phyloP scores from a whole-genome alignment of 2,797 vertebrate genomes.

The Acanthurus tractus region DNA sequence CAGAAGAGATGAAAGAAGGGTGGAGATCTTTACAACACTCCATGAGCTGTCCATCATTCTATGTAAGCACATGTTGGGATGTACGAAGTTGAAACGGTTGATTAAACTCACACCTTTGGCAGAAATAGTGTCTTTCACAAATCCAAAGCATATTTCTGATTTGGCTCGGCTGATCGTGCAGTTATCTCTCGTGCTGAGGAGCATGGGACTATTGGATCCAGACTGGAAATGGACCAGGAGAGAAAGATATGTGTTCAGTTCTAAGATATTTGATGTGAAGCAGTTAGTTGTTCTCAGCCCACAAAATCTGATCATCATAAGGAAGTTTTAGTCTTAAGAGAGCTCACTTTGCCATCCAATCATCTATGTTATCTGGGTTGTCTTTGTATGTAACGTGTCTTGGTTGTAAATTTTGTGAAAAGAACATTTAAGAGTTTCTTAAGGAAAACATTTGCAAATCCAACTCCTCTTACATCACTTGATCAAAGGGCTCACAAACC shows the following conservation, averaged over 20 bases:
- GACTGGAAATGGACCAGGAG: slow-evolving; percentile 22
- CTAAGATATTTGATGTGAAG: slow-evolving; percentile 23
- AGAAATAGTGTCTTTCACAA: slow-evolving; percentile 42
- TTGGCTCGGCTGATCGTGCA: slow-evolving; percentile 37
- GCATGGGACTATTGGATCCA: slow-evolving; percentile 34
- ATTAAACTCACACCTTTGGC: slow-evolving; percentile 37
- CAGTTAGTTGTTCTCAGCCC: neutral
- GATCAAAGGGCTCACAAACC: neutral
- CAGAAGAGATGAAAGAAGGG: neutral
- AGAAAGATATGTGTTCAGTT: slow-evolving; percentile 32
- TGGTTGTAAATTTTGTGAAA: neutral
- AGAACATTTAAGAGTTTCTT: neutral
- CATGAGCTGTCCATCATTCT: slow-evolving; percentile 21
- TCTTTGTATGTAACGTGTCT: neutral
- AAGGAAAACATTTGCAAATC: neutral
- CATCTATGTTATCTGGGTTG: neutral
- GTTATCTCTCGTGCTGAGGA: slow-evolving; percentile 41
- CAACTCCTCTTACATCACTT: neutral
- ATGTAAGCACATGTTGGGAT: slow-evolving; percentile 24
- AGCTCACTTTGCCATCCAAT: neutral
- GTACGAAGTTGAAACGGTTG: slow-evolving; percentile 11
- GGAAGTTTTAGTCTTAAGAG: neutral
- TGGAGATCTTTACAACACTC: neutral
- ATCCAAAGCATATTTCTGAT: slow-evolving; percentile 61
- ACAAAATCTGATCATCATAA: neutral